Base-by-base conservation (phyloP, 2,113 vertebrate species). In the Anser cygnoides region DNA sequence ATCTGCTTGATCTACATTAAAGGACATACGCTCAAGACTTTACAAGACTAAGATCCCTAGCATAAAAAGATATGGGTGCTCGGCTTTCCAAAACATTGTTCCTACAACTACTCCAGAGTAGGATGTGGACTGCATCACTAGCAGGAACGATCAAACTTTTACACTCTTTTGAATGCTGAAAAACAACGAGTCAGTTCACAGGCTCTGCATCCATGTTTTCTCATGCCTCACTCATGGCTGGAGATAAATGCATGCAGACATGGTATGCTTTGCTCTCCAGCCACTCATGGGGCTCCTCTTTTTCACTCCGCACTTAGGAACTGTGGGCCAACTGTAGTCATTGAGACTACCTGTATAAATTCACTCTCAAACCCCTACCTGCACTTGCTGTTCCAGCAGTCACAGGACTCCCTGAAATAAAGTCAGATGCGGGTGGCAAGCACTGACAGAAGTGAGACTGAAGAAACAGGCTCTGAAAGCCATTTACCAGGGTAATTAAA, bases 401-500 rank as follows among this genome's bases (percentile, higher is more conserved):
- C 58, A 75, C 37, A 70, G 35, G 50, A 50, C 71, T 50, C 74
- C 9, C 50, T 10, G 3, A 80, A n/a, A 90, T 74, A 5, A 70
- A 70, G 82, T 46, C 37, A 80, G 63, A 46, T 0, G 0, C 22
- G 13, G 33, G 41, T 74, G 75, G 82, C 37, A 94, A 77, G 78
- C 63, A 73, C 8, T 91, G 87, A 84, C 87, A 96, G 94, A 96
- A 97, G 82, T 96, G 93, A 96, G 92, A 97, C 87, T 95, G 75
- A 80, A 93, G 82, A 96, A 96, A 96, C 25, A 90, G 94, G 94
- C 95, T 95, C 92, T 90, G 96, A 97, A 97, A 97, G 92, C 94
- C 92, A 95, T 96, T 94, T 82, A 97, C 11, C 12, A 91, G 91
- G 85, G 87, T 92, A 95, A 97, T 95, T 88, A 37, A 94, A 94